Evolutionary conservation across 1,140 invertebrate genomes (phyloP), one percentile per base, ranked within the genome.

Genomic region (Diachasma alloeum): DNA sequence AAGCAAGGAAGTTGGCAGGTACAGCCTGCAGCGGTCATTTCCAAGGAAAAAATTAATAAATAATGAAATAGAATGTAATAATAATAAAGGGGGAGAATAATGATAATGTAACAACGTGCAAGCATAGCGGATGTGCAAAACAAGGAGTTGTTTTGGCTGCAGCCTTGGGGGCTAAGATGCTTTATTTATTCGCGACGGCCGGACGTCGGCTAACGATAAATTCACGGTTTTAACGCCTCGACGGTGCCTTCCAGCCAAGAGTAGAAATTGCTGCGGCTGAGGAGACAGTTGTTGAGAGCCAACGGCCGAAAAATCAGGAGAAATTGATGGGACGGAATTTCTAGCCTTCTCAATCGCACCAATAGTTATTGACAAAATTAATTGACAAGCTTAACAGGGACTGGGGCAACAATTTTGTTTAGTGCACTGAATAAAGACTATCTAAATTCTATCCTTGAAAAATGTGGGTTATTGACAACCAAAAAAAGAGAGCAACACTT

Each of bases 171-270:
- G 31, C 15, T 0, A 2, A 19, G 24, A 22, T 36, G 56, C 37
- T 73, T 63, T 73, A 59, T 73, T 63, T 73, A 63, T 73, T 73
- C 56, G 53, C 72, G 53, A 59, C 26, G 53, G 19, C 26, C 56
- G 24, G 74, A 69, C 68, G 44, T 63, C 37, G 36, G 66, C 22
- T 63, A 10, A 70, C n/a, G 37, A 75, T 75, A 75, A 75, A 75
- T 56, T 75, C 31, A 75, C 46, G 44, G 68, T 75, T 75, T 70
- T 56, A 75, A 69, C 74, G 67, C 66, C 74, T 75, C 72, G 42
- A 31, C 22, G 19, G 19, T 63, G 17, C 19, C 36, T 46, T 74
- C 13, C 22, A 67, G 56, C 15, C 59, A 10, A 13, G 3, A 42
- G 31, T 39, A 22, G 13, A 15, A 68, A 48, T 68, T 42, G 48